Evolutionary conservation across 2,113 vertebrate genomes (phyloP).

Genomic region (Phoenicopterus ruber): DNA sequence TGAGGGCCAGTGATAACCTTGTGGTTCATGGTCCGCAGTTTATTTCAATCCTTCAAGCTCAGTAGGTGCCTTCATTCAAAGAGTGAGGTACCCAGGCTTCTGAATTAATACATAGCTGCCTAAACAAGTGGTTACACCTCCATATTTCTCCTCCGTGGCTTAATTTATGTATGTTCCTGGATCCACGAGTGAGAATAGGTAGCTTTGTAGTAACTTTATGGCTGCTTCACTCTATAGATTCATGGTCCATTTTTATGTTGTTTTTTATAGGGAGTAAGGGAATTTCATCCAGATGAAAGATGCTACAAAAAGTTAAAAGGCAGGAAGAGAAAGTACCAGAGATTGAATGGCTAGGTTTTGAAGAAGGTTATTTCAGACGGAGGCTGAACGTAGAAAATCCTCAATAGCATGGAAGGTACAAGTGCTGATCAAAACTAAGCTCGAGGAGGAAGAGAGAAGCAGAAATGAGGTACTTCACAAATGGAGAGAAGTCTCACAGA

Average conservation of each 20-base stretch:
- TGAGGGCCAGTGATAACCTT: conserved; percentile 3
- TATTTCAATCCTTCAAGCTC: conserved; percentile 34
- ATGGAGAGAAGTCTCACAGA: not conserved
- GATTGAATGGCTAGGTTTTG: not conserved
- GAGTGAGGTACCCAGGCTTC: not conserved
- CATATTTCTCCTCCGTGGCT: not conserved
- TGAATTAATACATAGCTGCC: not conserved
- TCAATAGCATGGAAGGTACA: not conserved
- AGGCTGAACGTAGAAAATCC: not conserved
- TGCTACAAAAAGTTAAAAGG: not conserved
- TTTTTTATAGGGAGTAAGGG: not conserved
- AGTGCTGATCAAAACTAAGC: not conserved
- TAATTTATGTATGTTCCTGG: not conserved
- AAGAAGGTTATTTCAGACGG: not conserved
- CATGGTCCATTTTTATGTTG: not conserved
- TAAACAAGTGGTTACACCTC: not conserved
- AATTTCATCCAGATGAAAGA: not conserved
- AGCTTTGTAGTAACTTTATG: not conserved
- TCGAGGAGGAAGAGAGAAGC: not conserved
- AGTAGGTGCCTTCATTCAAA: not conserved
- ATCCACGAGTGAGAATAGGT: not conserved
- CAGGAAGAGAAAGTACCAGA: not conserved
- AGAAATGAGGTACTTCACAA: not conserved
- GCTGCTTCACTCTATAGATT: not conserved
- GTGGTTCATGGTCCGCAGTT: not conserved